Evolutionary conservation across 2,888 invertebrate genomes (phyloP).

Genomic region (Megaustenia siamemsis): DNA sequence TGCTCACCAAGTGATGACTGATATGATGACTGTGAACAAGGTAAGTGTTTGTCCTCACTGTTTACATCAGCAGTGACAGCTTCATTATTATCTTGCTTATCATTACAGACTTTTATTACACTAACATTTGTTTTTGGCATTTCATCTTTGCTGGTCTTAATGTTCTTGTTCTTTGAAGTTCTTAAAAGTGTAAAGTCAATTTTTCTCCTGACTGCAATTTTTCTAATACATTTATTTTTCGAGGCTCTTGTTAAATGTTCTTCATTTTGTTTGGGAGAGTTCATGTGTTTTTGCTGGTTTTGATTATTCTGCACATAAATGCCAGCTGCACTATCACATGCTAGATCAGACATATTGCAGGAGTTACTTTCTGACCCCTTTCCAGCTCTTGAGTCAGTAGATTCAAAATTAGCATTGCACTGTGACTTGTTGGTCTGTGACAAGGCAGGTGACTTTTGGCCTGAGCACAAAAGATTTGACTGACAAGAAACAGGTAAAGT

Average conservation of each 20-base stretch:
- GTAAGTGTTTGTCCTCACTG: neutral
- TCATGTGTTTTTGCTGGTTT: neutral
- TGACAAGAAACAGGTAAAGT: neutral
- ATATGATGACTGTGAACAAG: neutral
- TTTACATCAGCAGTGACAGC: neutral
- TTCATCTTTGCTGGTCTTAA: neutral
- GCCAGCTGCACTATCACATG: neutral
- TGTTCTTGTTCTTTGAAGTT: neutral
- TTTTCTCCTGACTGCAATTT: slow-evolving; percentile 19
- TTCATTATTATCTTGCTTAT: neutral
- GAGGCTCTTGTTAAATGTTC: neutral
- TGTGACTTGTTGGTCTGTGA: no score
- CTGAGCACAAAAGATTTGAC: neutral
- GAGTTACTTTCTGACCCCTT: neutral
- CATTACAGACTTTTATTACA: neutral
- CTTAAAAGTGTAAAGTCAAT: slow-evolving; percentile 1
- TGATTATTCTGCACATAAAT: neutral
- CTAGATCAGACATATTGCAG: neutral
- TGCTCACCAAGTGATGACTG: neutral
- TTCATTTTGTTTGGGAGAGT: neutral
- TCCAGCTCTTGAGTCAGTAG: neutral
- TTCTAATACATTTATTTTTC: neutral
- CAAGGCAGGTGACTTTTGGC: neutral
- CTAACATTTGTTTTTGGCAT: neutral
- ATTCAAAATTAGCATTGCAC: neutral